Evolutionary conservation across 2,888 invertebrate species (phyloP), one percentile per base, ranked within the genome.

Genomic region (Parthenolecanium corni): DNA sequence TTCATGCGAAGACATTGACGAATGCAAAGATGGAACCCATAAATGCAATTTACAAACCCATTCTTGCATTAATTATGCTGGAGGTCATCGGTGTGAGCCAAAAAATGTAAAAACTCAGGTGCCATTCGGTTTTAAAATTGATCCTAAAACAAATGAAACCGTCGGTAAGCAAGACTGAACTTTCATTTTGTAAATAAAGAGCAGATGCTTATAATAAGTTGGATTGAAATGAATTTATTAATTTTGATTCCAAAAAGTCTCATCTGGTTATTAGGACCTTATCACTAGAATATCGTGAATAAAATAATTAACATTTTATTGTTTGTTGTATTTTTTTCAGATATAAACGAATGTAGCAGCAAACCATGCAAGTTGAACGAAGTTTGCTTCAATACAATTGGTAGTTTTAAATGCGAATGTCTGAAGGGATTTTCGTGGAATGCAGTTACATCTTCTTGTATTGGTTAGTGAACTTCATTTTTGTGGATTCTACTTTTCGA

Each of bases 1-100:
- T 65, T 81, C 83, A 4, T 89, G 88, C 71, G 76, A 77, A 73
- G 86, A 86, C 69, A 74, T 85, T 23, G 81, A 87, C 72, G 86
- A 86, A 71, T 87, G 87, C 68, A 76, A 47, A 54, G 67, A 73
- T 0, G 79, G 80, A 64, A 76, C 76, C 68, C 49, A 31, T 9
- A 9, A 56, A 64, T 64, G 69, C 62, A 65, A 66, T 16, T 52
- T 44, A 18, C 64, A 38, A 6, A 58, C 51, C 12, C 67, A 68
- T 40, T 58, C 36, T 3, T 79, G 80, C 70, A 70, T 73, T 16
- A 80, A 80, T 68, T 72, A 70, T 21, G 70, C 73, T 6, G 79
- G 79, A 12, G 72, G 73, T 38, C 79, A 74, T 69, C 71, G 72
- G 24, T 80, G 53, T 31, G 21, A 21, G n/a, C 62, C 62, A 0